Base-by-base conservation (phyloP, 2,888 invertebrate species). In the Dexiosoma caninum region DNA sequence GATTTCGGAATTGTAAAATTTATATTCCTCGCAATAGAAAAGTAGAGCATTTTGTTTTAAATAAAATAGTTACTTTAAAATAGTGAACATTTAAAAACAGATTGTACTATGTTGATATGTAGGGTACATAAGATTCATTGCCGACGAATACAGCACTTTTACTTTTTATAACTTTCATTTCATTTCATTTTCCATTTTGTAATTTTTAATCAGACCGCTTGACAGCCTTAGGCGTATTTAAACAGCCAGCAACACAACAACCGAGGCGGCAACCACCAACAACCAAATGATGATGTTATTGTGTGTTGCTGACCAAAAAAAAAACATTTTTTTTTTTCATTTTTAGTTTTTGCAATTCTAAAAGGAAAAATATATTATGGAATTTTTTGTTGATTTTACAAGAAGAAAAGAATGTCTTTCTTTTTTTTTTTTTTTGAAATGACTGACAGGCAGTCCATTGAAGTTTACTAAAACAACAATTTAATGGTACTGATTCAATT, bases 191-290 rank as follows among this genome's bases (percentile, higher is more conserved):
- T 75, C 42, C 27, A 21, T 59, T 66, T 75, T 42, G 16, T 23
- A 40, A 51, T 69, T 57, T 66, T 71, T 71, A 51, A 62, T 71
- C 62, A 70, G 55, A 66, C 9, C 23, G 8, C 21, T 35, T 35
- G 14, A 59, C 35, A 59, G 51, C 71, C 66, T 53, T 6, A 42
- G 71, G 71, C 66, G 35, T 32, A 8, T 71, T 66, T 51, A 51
- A 53, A 44, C 10, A 69, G 27, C 27, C 74, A 42, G 12, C 57
- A 57, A 10, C 32, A 59, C 21, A 62, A 42, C 16, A 23, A 35
- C 23, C 4, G n/a, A 16, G 23, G 32, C 16, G n/a, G 19, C 12
- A 51, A n/a, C 55, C 40, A 49, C 66, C 55, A 49, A 49, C 66
- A 40, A 53, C 27, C 19, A 42, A 60, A 64, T 42, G 44, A 42